phyloP scores from a whole-genome alignment of 1,140 invertebrate genomes.

The Melitaea cinxia region DNA sequence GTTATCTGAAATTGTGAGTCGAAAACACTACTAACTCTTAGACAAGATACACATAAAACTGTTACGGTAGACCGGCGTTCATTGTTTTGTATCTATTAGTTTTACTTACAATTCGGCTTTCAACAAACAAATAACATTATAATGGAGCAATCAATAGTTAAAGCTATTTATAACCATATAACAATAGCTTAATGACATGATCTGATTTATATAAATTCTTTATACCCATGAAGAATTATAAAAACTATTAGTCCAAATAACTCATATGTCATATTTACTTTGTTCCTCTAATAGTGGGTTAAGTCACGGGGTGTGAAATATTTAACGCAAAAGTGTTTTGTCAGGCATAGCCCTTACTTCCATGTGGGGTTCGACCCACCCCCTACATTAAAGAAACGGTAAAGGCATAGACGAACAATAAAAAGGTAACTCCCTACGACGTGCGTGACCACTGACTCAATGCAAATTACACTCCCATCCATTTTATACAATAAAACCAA shows the following conservation, averaged over 20 bases:
- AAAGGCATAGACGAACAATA: conserved; percentile 71
- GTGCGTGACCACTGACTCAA: conserved; percentile 77
- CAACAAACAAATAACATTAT: too few relatives aligned
- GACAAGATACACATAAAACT: neutral
- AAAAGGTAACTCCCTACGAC: conserved; percentile 64
- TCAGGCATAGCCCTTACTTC: conserved; percentile 41
- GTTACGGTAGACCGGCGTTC: conserved; percentile 1
- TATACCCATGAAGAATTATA: neutral
- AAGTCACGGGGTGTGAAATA: conserved; percentile 23
- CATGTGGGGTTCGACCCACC: conserved; percentile 44
- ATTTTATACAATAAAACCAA: conserved; percentile 80
- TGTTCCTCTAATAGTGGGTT: conserved; percentile 18
- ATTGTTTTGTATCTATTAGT: conserved; percentile 8
- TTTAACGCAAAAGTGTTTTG: conserved; percentile 40
- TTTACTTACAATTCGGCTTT: neutral
- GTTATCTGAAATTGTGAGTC: too few relatives aligned
- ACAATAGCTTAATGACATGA: too few relatives aligned
- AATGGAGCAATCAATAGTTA: too few relatives aligned
- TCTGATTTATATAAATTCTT: neutral
- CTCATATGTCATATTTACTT: conserved; percentile 12
- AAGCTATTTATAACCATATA: too few relatives aligned
- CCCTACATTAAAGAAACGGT: conserved; percentile 59
- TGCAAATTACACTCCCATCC: conserved; percentile 79
- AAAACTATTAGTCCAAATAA: neutral
- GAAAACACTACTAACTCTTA: too few relatives aligned